These are phyloP conservation scores for Crematogaster levior DNA, from an alignment of 2,888 invertebrate genomes.

Conservation along the genomic window DNA sequence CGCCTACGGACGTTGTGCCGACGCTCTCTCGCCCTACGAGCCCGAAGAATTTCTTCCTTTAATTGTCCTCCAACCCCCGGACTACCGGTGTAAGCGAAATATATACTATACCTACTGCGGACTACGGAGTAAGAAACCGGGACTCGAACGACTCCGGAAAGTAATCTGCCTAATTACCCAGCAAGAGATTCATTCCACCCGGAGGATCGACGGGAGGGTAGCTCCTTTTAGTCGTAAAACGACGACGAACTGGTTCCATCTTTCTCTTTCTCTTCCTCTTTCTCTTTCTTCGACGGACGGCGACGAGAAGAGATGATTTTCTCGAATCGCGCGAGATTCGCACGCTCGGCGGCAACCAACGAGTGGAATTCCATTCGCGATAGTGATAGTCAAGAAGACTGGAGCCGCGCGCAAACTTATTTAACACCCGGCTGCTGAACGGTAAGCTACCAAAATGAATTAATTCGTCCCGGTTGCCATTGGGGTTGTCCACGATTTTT, in stretches of 20 bases:
- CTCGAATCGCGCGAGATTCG: slow-evolving; percentile 34
- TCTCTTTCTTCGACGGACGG: background rate
- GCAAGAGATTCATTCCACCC: slow-evolving; percentile 83
- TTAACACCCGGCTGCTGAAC: slow-evolving; percentile 39
- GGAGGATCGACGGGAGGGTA: slow-evolving; percentile 64
- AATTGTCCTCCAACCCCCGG: slow-evolving; percentile 77
- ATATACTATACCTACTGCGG: slow-evolving; percentile 61
- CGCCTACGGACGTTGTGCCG: slow-evolving; percentile 37
- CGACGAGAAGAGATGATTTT: slow-evolving; percentile 38
- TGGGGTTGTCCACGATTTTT: background rate
- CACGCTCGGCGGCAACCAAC: background rate
- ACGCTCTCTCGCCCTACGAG: slow-evolving; percentile 53
- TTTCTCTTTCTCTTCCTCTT: slow-evolving; percentile 5
- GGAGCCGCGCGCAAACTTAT: slow-evolving; percentile 50
- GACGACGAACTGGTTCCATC: slow-evolving; percentile 49
- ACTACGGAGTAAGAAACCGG: slow-evolving; percentile 77
- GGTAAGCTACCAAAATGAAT: background rate
- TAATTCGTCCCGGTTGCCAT: slow-evolving; percentile 9
- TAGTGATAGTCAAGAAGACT: slow-evolving; percentile 15
- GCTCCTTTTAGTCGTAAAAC: slow-evolving; percentile 69
- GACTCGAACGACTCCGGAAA: slow-evolving; percentile 84
- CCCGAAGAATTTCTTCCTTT: slow-evolving; percentile 82
- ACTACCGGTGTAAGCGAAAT: slow-evolving; percentile 59
- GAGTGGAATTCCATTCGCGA: slow-evolving; percentile 38
- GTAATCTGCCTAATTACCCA: slow-evolving; percentile 85